Evolutionary conservation across 2,113 vertebrate species (phyloP).

Genomic region (Tonatia bakeri): DNA sequence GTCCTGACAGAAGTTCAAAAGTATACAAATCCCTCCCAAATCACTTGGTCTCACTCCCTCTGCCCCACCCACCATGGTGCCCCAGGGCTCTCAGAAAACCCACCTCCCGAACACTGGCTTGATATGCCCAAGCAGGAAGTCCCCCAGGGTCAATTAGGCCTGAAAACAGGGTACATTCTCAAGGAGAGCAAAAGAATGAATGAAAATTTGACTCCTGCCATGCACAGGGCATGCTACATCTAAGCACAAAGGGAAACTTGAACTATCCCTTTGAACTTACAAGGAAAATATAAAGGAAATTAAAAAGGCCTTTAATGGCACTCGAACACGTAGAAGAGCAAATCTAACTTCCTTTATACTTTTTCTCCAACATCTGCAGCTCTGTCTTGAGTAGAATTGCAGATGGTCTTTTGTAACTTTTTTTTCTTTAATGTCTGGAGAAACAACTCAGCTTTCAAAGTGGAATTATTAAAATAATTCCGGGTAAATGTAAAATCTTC

Average conservation of each 20-base stretch:
- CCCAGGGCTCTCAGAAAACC: background rate
- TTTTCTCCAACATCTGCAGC: constrained; percentile 50
- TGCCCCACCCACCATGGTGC: background rate
- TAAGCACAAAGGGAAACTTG: background rate
- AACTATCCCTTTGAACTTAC: constrained; percentile 22
- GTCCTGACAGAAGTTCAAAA: constrained; percentile 6
- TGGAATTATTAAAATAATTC: constrained; percentile 42
- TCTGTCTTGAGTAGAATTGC: constrained; percentile 24
- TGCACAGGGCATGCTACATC: background rate
- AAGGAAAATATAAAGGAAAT: constrained; percentile 39
- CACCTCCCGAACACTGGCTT: background rate
- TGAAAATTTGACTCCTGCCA: background rate
- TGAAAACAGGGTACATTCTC: background rate
- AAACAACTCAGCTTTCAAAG: constrained; percentile 56
- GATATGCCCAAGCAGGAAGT: background rate
- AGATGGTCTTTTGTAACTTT: constrained; percentile 27
- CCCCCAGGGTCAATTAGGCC: background rate
- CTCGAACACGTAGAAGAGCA: constrained; percentile 23
- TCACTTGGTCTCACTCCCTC: background rate
- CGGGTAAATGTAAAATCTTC: background rate
- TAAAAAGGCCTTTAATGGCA: background rate
- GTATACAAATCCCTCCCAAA: background rate
- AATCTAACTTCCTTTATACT: background rate
- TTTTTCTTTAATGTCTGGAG: constrained; percentile 19
- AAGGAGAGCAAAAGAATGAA: background rate